Evolutionary conservation across 1,140 invertebrate genomes (phyloP), one percentile per base, ranked within the genome.

Genomic region (Spodoptera litura): DNA sequence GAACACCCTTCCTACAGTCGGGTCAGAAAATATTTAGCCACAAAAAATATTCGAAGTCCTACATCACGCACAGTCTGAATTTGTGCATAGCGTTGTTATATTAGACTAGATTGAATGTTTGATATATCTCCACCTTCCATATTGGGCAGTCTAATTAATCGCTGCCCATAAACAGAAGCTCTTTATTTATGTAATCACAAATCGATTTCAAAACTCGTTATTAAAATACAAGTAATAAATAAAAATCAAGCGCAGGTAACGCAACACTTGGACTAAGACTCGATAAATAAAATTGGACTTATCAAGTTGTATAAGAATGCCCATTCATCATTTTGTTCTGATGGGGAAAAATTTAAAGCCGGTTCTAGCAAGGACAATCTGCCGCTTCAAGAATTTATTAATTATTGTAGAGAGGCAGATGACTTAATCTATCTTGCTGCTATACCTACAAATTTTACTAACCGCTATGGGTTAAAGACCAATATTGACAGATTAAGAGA

Each of bases 281-380:
- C 10, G 51, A 51, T 66, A 62, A 38, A 20, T 15, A 20, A 20
- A 10, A 11, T 44, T 62, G 9, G 13, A 15, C 10, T 62, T 62
- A 9, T n/a, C 31, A 44, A 8, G 0, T 31, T 68, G 25, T 53
- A 25, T 20, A 55, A 25, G 12, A 25, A 56, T 10, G 53, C 11
- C n/a, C 9, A 72, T 56, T 38, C 58, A 56, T 38, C 52, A 52
- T 51, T 38, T 44, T 55, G 15, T 15, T 44, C 38, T 59, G 38
- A 49, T 38, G 11, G 38, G 35, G 15, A 20, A 49, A 20, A 64
- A 61, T 72, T 35, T n/a, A 58, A 72, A 74, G 49, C 71, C 71
- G 38, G 71, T 74, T 74, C 10, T 10, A 38, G 58, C 38, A 74
- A 74, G 71, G 56, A 44, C 44, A 74, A 52, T 27, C 25, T 20